These are phyloP conservation scores for Machaerirhynchus nigripectus DNA, from an alignment of 2,113 vertebrate species.

Conservation along the genomic window DNA sequence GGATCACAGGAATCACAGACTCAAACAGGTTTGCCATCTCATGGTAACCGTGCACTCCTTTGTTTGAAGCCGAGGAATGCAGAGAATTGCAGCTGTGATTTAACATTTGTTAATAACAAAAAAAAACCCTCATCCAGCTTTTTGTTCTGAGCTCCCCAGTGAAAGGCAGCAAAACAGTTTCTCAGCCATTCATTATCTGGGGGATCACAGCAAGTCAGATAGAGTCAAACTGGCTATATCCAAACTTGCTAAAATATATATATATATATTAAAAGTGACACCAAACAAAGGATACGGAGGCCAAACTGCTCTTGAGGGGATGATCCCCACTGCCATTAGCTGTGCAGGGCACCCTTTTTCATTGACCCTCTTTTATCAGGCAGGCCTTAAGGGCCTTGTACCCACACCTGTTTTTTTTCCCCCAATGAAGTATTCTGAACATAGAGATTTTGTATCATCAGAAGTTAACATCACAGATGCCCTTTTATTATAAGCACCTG, in stretches of 20 bases:
- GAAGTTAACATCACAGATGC: neutral
- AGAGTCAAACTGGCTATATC: neutral
- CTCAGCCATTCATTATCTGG: neutral
- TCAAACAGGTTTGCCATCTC: constrained; percentile 1
- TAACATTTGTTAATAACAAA: neutral
- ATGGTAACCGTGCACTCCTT: neutral
- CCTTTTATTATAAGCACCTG: neutral
- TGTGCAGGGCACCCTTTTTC: neutral
- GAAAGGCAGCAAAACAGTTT: neutral
- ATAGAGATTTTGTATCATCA: neutral
- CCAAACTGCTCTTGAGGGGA: neutral
- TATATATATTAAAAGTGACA: neutral
- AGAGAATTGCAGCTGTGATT: neutral
- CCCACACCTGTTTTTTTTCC: neutral
- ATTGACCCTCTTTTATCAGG: neutral
- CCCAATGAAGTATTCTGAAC: neutral
- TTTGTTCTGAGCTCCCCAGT: neutral
- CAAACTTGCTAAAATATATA: neutral
- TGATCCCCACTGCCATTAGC: neutral
- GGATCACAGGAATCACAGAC: constrained; percentile 15
- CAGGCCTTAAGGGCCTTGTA: neutral
- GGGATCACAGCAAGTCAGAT: neutral
- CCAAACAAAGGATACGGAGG: neutral
- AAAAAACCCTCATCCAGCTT: neutral
- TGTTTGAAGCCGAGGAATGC: neutral